Percentiles rank a stretch among this genome's conserved stretches.
Evolutionary conservation across 2,888 invertebrate species (phyloP).

Genomic region (Antheraea yamamai): DNA sequence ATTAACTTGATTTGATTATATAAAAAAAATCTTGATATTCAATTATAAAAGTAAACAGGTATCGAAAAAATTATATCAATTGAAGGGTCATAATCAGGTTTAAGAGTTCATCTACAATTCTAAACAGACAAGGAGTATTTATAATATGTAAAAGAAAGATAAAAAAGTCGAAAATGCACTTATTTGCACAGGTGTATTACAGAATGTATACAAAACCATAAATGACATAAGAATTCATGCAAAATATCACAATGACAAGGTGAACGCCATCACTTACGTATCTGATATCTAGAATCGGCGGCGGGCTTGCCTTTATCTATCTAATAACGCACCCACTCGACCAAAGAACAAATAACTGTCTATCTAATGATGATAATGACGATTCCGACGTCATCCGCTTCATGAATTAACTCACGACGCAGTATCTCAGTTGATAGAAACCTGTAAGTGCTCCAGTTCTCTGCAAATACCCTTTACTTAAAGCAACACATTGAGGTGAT

Average conservation of each 20-base stretch:
- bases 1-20: too few species aligned
- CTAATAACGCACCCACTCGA: constrained; percentile 24
- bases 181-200: neutral
- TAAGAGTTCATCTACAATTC: too few species aligned
- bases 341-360: constrained; percentile 11
- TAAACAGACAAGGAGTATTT: too few species aligned
- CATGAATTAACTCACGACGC: neutral
- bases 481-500: neutral
- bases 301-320: constrained; percentile 24
- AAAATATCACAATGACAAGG: neutral
- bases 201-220: neutral
- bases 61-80: too few species aligned
- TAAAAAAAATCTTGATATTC: too few species aligned
- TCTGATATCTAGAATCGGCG: constrained; percentile 13
- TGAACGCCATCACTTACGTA: constrained; percentile 15
- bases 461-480: neutral
- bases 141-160: too few species aligned
- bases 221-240: neutral
- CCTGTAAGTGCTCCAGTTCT: neutral
- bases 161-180: neutral
- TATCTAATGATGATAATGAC: constrained; percentile 11
- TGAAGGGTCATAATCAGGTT: too few species aligned
- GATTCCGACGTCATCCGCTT: constrained; percentile 5
- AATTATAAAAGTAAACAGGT: too few species aligned
- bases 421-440: neutral